Evolutionary conservation across 1,140 invertebrate species (phyloP).

Genomic region (Drosophila nannoptera): DNA sequence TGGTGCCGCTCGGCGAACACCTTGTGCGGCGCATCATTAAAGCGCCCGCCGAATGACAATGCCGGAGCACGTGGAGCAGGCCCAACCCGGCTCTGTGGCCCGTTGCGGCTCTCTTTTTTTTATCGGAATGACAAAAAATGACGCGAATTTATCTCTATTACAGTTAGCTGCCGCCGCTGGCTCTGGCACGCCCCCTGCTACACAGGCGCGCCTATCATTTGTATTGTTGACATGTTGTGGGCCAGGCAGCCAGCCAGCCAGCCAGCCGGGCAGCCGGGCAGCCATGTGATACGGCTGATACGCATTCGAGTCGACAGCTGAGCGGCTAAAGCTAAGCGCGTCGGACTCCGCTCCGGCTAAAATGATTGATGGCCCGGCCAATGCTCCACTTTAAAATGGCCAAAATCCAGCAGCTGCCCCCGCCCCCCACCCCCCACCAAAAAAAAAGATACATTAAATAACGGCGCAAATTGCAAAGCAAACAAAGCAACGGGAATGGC

Average conservation of each 20-base stretch:
- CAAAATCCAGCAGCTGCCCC: constrained; percentile 16
- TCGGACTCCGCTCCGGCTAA: constrained; percentile 44
- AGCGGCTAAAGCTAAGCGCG: constrained; percentile 41
- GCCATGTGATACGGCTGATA: constrained; percentile 60
- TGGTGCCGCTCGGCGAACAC: constrained; percentile 52
- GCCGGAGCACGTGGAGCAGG: constrained; percentile 33
- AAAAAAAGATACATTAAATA: constrained; percentile 32
- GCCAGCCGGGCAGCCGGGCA: constrained; percentile 24
- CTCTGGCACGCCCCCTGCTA: constrained; percentile 56
- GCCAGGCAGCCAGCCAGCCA: neutral
- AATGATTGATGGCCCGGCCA: constrained; percentile 68
- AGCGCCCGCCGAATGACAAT: constrained; percentile 69
- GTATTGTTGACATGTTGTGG: constrained; percentile 69
- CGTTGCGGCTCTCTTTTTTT: constrained; percentile 40
- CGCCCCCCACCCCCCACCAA: neutral
- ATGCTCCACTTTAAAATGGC: constrained; percentile 68
- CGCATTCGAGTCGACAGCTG: constrained; percentile 69
- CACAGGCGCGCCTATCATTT: constrained; percentile 68
- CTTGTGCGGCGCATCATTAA: constrained; percentile 60
- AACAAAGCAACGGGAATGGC: constrained; percentile 38
- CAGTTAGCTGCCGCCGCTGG: constrained; percentile 58
- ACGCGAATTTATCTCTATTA: constrained; percentile 77
- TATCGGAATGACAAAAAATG: constrained; percentile 70
- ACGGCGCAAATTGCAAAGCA: constrained; percentile 47
- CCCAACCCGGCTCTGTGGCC: constrained; percentile 11